Percentiles rank a stretch among this genome's conserved stretches.
phyloP scores from a whole-genome alignment of 2,797 vertebrate species.

The Ctenopoma multispine region DNA sequence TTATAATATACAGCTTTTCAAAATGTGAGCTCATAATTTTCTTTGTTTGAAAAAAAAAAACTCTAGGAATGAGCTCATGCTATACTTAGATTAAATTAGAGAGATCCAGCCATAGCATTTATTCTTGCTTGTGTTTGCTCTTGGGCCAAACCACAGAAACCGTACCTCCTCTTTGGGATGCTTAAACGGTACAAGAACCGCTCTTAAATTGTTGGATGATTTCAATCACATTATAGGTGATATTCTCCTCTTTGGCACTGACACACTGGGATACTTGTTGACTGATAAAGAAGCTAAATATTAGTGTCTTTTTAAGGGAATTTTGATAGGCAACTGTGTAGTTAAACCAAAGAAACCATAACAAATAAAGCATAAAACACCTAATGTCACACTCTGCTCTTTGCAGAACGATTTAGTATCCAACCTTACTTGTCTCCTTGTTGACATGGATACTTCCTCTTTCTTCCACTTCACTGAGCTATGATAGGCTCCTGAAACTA shows the following conservation, averaged over 20 bases:
- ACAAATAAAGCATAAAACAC: slow-evolving; percentile 26
- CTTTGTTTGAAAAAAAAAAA: slow-evolving; percentile 69
- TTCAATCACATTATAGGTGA: slow-evolving; percentile 69
- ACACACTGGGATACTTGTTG: background rate
- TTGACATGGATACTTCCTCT: slow-evolving; percentile 81
- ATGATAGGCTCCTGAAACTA: slow-evolving; percentile 75
- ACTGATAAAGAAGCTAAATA: slow-evolving; percentile 17
- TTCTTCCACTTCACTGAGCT: slow-evolving; percentile 73
- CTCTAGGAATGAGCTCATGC: slow-evolving; percentile 79
- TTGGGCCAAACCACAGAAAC: slow-evolving; percentile 68
- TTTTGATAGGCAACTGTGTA: slow-evolving; percentile 3
- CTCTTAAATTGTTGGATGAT: slow-evolving; percentile 28
- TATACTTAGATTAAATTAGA: slow-evolving; percentile 83
- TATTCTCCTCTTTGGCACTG: slow-evolving; percentile 31
- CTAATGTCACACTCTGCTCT: slow-evolving; percentile 59
- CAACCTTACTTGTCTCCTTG: slow-evolving; percentile 76
- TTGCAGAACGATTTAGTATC: slow-evolving; percentile 68
- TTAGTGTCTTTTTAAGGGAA: slow-evolving; percentile 4
- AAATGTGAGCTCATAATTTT: slow-evolving; percentile 79
- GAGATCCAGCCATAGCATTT: slow-evolving; percentile 76
- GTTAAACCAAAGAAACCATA: slow-evolving; percentile 16
- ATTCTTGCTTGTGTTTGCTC: slow-evolving; percentile 69
- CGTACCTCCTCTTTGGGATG: slow-evolving; percentile 54
- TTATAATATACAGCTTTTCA: slow-evolving; percentile 63
- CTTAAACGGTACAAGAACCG: slow-evolving; percentile 49